Evolutionary conservation across 2,797 vertebrate genomes (phyloP).

Genomic region (Molossus alvarezi): DNA sequence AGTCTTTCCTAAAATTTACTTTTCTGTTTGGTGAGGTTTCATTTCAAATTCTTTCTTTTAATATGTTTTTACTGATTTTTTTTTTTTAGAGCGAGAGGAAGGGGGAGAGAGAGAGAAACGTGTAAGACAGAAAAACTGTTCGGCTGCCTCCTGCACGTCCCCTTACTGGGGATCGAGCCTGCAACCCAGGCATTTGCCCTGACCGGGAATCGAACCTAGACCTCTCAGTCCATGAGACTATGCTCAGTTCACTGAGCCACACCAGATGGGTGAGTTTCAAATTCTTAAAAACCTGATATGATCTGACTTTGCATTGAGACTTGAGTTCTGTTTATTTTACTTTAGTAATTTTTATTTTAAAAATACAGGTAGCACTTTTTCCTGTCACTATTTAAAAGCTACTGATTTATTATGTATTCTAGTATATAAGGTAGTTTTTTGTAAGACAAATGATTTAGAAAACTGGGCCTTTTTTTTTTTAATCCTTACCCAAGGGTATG

Average conservation of each 20-base stretch:
- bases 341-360: conserved; percentile 38
- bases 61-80: no score
- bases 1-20: background rate
- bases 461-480: background rate
- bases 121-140: no score
- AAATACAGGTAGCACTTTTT: background rate
- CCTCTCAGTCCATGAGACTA: no score
- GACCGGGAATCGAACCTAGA: no score
- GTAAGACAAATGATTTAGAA: conserved; percentile 59
- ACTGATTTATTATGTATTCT: background rate
- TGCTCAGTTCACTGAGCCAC: no score
- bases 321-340: conserved; percentile 18
- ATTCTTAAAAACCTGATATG: conserved; percentile 1
- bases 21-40: conserved; percentile 33
- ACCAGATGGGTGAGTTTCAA: background rate
- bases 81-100: no score
- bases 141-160: no score
- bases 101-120: no score
- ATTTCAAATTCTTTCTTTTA: no score
- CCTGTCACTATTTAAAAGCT: background rate
- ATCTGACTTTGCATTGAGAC: conserved; percentile 11
- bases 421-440: background rate
- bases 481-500: background rate
- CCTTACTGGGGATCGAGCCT: no score
- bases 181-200: no score